phyloP scores from a whole-genome alignment of 2,888 invertebrate species.

The Belgica antarctica region DNA sequence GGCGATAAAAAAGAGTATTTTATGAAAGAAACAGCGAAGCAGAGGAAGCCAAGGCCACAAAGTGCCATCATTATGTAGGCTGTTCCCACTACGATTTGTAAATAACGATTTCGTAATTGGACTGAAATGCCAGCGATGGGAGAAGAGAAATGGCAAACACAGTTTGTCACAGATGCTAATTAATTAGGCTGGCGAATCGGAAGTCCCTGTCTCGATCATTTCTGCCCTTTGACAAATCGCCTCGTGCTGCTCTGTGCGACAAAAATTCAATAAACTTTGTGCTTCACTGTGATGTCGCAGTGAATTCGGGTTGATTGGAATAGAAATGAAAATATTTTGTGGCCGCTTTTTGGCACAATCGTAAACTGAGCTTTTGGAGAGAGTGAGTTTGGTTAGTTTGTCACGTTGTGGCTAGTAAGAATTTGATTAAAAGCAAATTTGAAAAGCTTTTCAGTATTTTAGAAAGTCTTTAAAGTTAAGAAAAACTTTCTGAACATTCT shows the following conservation, averaged over 20 bases:
- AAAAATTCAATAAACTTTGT: background rate
- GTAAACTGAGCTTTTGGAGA: too few relatives aligned
- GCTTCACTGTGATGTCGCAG: background rate
- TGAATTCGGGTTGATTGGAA: too few relatives aligned
- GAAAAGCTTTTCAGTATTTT: too few relatives aligned
- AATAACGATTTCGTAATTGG: slow-evolving; percentile 20
- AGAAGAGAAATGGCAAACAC: background rate
- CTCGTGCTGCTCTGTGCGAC: background rate
- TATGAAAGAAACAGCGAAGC: too few relatives aligned
- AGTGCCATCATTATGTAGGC: background rate
- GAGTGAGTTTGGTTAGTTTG: too few relatives aligned
- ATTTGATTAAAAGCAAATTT: too few relatives aligned
- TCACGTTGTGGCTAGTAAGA: too few relatives aligned
- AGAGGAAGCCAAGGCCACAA: background rate
- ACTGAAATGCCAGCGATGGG: background rate
- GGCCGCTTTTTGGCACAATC: too few relatives aligned
- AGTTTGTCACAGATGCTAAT: slow-evolving; percentile 1
- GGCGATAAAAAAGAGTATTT: background rate
- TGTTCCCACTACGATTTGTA: background rate
- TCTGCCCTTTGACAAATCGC: background rate
- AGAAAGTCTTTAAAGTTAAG: too few relatives aligned
- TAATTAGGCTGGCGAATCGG: background rate
- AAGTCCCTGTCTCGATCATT: background rate
- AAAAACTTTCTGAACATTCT: too few relatives aligned
- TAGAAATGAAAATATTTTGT: too few relatives aligned